phyloP scores from a whole-genome alignment of 2,888 invertebrate genomes.

The Folsomia manolachei region DNA sequence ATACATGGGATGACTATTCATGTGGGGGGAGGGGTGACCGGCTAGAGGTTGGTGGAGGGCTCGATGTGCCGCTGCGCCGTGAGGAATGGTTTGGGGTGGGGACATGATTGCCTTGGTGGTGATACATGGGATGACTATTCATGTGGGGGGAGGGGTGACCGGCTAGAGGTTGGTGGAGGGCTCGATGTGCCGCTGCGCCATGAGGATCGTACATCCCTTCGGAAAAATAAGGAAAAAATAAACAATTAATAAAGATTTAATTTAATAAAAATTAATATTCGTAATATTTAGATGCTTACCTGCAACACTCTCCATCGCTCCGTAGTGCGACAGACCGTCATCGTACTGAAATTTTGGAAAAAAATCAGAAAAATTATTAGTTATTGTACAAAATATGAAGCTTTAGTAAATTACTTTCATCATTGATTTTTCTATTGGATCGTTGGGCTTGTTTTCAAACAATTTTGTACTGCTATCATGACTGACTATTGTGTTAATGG shows the following conservation, averaged over 20 bases:
- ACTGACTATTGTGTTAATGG: neutral
- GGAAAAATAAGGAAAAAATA: conserved; percentile 57
- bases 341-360: conserved; percentile 85
- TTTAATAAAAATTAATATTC: too few relatives aligned
- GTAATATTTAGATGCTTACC: too few relatives aligned
- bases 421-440: neutral
- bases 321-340: conserved; percentile 86
- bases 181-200: conserved; percentile 59
- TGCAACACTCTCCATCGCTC: conserved; percentile 63
- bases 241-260: too few relatives aligned
- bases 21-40: conserved; percentile 73
- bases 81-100: conserved; percentile 65
- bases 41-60: conserved; percentile 55
- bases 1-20: conserved; percentile 64
- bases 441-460: neutral
- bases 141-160: conserved; percentile 74
- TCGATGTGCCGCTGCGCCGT: conserved; percentile 60
- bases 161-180: conserved; percentile 56
- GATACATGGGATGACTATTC: conserved; percentile 63
- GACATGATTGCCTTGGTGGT: conserved; percentile 77
- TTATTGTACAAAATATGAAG: too few relatives aligned
- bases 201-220: conserved; percentile 74
- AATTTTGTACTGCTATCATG: neutral
- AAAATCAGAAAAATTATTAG: neutral
- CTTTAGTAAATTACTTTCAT: neutral